Evolutionary conservation across 2,113 vertebrate species (phyloP).

Genomic region (Carettochelys insculpta): DNA sequence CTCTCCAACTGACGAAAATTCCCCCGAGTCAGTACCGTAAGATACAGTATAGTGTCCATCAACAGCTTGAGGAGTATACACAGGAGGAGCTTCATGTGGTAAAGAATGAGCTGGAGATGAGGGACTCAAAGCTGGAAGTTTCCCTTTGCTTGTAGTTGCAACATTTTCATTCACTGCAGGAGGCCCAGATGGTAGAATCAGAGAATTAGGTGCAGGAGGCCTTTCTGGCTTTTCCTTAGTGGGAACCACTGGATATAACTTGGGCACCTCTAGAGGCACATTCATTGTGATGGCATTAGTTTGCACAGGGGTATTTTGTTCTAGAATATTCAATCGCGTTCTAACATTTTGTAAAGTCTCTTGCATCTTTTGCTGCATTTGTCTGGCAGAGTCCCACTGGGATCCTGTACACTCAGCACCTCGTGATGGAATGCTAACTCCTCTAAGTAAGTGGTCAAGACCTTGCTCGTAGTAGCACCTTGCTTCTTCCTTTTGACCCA

Average conservation of each 20-base stretch:
- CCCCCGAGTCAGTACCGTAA: conserved; percentile 91
- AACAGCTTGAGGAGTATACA: conserved; percentile 89
- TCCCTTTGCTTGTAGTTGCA: background rate
- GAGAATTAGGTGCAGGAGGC: conserved; percentile 60
- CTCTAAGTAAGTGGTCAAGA: conserved; percentile 85
- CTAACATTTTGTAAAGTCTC: conserved; percentile 91
- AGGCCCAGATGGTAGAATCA: conserved; percentile 20
- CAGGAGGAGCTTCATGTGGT: conserved; percentile 85
- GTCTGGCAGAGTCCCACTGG: conserved; percentile 87
- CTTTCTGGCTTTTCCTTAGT: conserved; percentile 74
- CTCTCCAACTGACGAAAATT: conserved; percentile 88
- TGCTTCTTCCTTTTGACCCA: conserved; percentile 84
- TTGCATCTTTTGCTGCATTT: conserved; percentile 96
- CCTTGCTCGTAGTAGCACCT: conserved; percentile 86
- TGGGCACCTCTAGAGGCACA: conserved; percentile 43
- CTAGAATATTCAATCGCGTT: conserved; percentile 82
- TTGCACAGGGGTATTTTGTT: conserved; percentile 67
- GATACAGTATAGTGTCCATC: conserved; percentile 93
- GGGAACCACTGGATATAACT: conserved; percentile 83
- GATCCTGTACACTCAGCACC: conserved; percentile 79
- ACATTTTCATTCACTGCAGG: conserved; percentile 45
- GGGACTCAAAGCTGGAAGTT: conserved; percentile 21
- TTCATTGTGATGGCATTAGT: background rate
- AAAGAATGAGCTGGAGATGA: conserved; percentile 32
- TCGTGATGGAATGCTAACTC: conserved; percentile 78